phyloP scores from a whole-genome alignment of 1,140 invertebrate genomes.

The Ips nitidus region DNA sequence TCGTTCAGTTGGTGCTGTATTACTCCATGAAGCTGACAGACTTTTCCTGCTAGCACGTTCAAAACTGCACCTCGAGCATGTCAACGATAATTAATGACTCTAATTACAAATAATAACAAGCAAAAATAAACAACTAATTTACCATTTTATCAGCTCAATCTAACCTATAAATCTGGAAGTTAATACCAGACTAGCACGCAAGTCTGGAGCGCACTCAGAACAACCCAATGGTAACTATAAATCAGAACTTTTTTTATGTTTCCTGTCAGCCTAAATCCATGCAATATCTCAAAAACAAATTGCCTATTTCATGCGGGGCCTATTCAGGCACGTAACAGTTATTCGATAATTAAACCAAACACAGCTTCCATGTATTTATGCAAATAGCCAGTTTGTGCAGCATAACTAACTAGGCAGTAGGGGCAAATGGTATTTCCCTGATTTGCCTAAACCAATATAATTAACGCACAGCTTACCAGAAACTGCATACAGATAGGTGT shows the following conservation, averaged over 20 bases:
- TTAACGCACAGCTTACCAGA: slow-evolving; percentile 10
- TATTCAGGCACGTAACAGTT: slow-evolving; percentile 11
- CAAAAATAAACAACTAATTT: too few species aligned
- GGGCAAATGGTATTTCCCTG: slow-evolving; percentile 9
- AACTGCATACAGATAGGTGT: not conserved
- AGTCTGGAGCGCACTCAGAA: too few species aligned
- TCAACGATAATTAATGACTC: too few species aligned
- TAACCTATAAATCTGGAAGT: too few species aligned
- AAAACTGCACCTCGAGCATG: not conserved
- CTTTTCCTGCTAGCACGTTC: slow-evolving; percentile 6
- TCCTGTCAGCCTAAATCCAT: too few species aligned
- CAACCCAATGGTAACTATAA: too few species aligned
- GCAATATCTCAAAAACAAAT: not conserved
- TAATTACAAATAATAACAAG: too few species aligned
- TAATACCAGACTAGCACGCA: too few species aligned
- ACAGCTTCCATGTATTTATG: slow-evolving; percentile 13
- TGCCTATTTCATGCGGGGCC: not conserved
- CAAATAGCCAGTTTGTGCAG: slow-evolving; percentile 13
- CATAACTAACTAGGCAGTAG: slow-evolving; percentile 12
- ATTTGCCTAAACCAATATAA: slow-evolving; percentile 23
- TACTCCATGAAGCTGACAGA: too few species aligned
- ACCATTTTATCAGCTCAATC: too few species aligned
- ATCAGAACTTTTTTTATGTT: too few species aligned
- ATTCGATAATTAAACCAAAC: slow-evolving; percentile 18
- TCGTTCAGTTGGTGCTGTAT: slow-evolving; percentile 1